Base-by-base conservation (phyloP, 1,140 invertebrate genomes). In the Heliothis subflexa region DNA sequence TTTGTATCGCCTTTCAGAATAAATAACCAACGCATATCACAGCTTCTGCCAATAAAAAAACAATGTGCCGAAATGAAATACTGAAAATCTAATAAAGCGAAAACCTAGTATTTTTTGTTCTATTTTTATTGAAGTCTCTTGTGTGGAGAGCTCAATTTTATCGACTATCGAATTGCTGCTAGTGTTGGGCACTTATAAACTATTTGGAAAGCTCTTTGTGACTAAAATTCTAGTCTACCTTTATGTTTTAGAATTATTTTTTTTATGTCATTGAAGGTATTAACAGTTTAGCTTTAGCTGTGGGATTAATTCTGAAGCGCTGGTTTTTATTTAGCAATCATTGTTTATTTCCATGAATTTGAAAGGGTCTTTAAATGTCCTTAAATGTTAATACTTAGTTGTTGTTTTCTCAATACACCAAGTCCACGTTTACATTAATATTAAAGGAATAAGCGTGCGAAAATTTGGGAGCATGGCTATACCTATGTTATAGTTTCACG, bases 81-180 rank as follows among this genome's bases (percentile, higher is more conserved):
- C 16, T 50, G 47, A 28, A 49, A 70, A 70, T 52, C 18, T 49
- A 50, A 70, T 70, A 70, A 70, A 70, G 45, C 2, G 13, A 52
- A 28, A 70, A 52, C 12, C 55, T 14, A 21, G 45, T 50, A 21
- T 7, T 68, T 68, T 71, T 55, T 71, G n/a, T 71, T 71, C n/a
- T 55, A 9, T 71, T 33, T 70, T 33, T 3, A 52, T 40, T 18
- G 25, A 14, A 33, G 12, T 61, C 62, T 47, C 62, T 21, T 49
- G 3, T 21, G 45, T 40, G 33, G 13, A 62, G n/a, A 47, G 45
- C 62, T 66, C n/a, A 62, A 21, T 66, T 62, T 62, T 66, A 49
- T 66, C 45, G 62, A 49, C 1, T 21, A 66, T 47, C 11, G 62
- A 66, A 49, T 45, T 16, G 14, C 4, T 28, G 14, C 33, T 40